phyloP scores from a whole-genome alignment of 2,888 invertebrate genomes.

The Drosophila recens region DNA sequence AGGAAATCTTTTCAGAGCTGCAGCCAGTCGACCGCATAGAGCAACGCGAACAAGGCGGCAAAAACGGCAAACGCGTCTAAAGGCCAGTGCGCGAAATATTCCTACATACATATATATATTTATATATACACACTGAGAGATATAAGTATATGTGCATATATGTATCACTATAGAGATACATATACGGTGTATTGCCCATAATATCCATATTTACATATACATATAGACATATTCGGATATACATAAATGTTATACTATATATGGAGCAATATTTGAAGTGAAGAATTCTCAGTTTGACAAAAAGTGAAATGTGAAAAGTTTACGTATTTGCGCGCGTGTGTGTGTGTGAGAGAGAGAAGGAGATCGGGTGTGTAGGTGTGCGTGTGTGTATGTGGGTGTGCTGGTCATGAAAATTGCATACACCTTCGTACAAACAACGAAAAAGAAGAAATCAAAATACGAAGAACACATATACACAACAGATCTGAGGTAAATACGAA shows the following conservation, averaged over 20 bases:
- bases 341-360: slow-evolving; percentile 16
- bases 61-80: slow-evolving; percentile 45
- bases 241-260: slow-evolving; percentile 50
- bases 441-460: slow-evolving; percentile 37
- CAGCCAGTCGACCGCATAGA: slow-evolving; percentile 74
- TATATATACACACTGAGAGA: slow-evolving; percentile 24
- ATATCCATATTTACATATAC: slow-evolving; percentile 34
- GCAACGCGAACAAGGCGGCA: slow-evolving; percentile 71
- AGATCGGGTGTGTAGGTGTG: slow-evolving; percentile 9
- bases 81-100: slow-evolving; percentile 68
- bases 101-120: slow-evolving; percentile 32
- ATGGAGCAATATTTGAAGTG: slow-evolving; percentile 48
- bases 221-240: slow-evolving; percentile 29
- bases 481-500: slow-evolving; percentile 47
- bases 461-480: slow-evolving; percentile 19
- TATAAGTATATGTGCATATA: slow-evolving; percentile 28
- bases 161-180: slow-evolving; percentile 27
- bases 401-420: slow-evolving; percentile 51
- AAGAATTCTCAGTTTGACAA: slow-evolving; percentile 58
- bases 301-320: slow-evolving; percentile 60
- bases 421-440: slow-evolving; percentile 25
- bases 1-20: slow-evolving; percentile 59
- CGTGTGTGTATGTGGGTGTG: slow-evolving; percentile 29
- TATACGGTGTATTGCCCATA: slow-evolving; percentile 19
- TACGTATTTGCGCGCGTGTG: slow-evolving; percentile 20